A percentile compares a stretch with the other conserved stretches of the same genome.
Evolutionary conservation across 2,797 vertebrate species (phyloP).

Genomic region (Dermochelys coriacea): DNA sequence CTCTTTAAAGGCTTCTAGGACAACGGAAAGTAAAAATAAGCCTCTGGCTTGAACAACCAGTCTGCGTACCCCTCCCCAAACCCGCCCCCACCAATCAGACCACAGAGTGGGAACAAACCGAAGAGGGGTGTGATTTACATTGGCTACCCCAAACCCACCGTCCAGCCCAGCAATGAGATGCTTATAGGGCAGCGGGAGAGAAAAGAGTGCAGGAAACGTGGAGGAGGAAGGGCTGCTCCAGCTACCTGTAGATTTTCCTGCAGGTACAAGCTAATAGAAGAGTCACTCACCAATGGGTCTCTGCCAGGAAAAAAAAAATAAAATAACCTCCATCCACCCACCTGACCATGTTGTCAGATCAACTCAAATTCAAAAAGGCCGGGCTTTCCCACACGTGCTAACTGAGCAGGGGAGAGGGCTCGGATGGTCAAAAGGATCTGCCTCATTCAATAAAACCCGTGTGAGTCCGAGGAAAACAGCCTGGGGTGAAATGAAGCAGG

Average conservation of each 20-base stretch:
- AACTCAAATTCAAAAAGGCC: not conserved
- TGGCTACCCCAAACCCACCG: not conserved
- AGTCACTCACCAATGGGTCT: not conserved
- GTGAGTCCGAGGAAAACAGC: not conserved
- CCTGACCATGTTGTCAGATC: no score
- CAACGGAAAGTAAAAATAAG: not conserved
- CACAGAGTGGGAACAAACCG: not conserved
- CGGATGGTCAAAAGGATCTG: not conserved
- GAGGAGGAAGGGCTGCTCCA: accelerated
- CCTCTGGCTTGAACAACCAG: accelerated
- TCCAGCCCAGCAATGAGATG: not conserved
- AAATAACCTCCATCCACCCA: not conserved
- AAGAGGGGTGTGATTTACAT: not conserved
- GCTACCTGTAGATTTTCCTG: accelerated
- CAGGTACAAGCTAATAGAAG: not conserved
- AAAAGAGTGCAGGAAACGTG: not conserved
- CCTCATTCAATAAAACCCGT: not conserved
- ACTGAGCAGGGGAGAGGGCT: not conserved
- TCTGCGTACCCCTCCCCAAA: accelerated
- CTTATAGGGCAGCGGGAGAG: not conserved
- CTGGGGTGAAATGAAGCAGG: not conserved
- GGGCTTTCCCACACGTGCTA: not conserved
- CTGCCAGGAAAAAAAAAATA: not conserved
- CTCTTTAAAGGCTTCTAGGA: not conserved
- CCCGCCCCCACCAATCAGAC: not conserved